Evolutionary conservation across 2,113 vertebrate species (phyloP).

Genomic region (Myocastor coypus): DNA sequence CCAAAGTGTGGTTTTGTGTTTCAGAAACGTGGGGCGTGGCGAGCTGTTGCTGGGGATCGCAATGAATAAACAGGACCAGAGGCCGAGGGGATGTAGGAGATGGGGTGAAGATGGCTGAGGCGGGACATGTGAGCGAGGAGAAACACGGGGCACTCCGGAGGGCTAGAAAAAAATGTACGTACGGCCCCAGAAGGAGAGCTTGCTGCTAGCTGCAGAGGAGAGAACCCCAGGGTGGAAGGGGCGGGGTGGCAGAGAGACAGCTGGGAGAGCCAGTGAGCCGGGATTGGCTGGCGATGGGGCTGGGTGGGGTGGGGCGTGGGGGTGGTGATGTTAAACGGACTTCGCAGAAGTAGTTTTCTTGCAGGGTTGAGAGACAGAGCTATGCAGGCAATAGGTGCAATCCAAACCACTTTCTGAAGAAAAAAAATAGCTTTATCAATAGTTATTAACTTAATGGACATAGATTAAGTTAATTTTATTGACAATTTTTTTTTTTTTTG

Average conservation of each 20-base stretch:
- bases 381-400: neutral
- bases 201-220: neutral
- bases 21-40: neutral
- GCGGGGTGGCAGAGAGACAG: neutral
- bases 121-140: neutral
- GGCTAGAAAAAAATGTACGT: neutral
- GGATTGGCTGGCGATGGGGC: neutral
- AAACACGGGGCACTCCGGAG: neutral
- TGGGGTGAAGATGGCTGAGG: neutral
- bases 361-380: neutral
- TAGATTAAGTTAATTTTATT: neutral
- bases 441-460: neutral
- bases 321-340: neutral
- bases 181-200: neutral
- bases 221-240: neutral
- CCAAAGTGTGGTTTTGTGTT: neutral
- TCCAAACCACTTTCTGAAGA: neutral
- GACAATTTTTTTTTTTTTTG: neutral
- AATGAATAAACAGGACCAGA: neutral
- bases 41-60: neutral
- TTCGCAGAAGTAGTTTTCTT: neutral
- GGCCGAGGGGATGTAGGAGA: neutral
- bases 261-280: neutral
- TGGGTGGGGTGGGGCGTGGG: no score
- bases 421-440: constrained; percentile 16